phyloP scores from a whole-genome alignment of 2,888 invertebrate species.

The Arenicola marina region DNA sequence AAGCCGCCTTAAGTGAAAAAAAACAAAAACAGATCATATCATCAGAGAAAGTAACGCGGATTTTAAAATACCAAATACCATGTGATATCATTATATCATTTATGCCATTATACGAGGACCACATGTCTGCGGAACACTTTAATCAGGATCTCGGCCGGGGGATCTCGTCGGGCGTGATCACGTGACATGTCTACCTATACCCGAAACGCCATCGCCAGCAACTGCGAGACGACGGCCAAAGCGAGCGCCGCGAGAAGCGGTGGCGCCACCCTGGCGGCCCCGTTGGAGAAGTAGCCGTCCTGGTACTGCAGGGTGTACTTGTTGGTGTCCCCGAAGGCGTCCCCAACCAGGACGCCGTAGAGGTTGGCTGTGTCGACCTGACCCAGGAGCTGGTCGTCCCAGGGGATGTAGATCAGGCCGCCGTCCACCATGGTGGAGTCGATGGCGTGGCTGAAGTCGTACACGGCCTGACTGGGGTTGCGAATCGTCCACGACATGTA shows the following conservation, averaged over 20 bases:
- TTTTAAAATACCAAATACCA: too few species aligned
- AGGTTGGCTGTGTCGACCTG: not conserved
- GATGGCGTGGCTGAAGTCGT: not conserved
- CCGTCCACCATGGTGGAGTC: not conserved
- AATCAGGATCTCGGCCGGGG: too few species aligned
- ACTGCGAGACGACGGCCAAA: not conserved
- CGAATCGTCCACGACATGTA: not conserved
- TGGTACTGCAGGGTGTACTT: not conserved
- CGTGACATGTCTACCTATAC: too few species aligned
- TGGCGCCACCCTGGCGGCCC: not conserved
- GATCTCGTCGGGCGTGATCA: too few species aligned
- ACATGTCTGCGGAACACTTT: too few species aligned
- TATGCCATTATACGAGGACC: too few species aligned
- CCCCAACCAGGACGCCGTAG: not conserved
- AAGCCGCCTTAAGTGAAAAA: too few species aligned
- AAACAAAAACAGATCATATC: too few species aligned
- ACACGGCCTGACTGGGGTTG: not conserved
- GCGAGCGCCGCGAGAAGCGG: not conserved
- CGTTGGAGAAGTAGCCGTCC: not conserved
- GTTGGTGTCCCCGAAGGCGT: not conserved
- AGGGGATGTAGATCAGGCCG: not conserved
- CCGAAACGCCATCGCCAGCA: not conserved
- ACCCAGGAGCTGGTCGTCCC: not conserved
- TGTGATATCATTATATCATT: too few species aligned
- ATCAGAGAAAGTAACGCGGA: too few species aligned